A percentile compares a stretch with the other conserved stretches of the same genome.
Evolutionary conservation across 2,113 vertebrate species (phyloP).

Genomic region (Beaufortia kweichowensis): DNA sequence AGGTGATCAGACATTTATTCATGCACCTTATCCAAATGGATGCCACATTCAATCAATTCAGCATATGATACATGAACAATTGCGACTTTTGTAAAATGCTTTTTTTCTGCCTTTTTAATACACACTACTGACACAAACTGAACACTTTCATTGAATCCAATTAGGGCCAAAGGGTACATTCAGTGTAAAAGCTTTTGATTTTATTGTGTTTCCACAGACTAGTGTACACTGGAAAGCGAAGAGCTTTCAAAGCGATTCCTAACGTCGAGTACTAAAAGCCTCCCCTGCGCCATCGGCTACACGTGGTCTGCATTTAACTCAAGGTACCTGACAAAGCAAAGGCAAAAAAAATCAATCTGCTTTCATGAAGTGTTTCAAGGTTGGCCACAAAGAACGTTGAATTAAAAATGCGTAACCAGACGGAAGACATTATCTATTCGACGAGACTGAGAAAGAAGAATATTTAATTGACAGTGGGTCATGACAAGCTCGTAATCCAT

Average conservation of each 20-base stretch:
- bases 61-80: slow-evolving; percentile 21
- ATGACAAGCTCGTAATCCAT: background rate
- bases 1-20: slow-evolving; percentile 38
- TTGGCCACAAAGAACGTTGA: slow-evolving; percentile 22
- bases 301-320: slow-evolving; percentile 4
- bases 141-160: slow-evolving; percentile 42
- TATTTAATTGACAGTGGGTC: background rate
- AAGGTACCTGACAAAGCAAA: slow-evolving; percentile 26
- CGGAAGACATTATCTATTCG: slow-evolving; percentile 18
- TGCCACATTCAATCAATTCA: slow-evolving; percentile 37
- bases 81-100: slow-evolving; percentile 10
- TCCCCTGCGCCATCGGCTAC: background rate
- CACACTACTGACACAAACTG: slow-evolving; percentile 39
- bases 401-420: background rate
- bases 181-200: slow-evolving; percentile 7
- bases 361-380: slow-evolving; percentile 32
- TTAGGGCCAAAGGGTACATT: slow-evolving; percentile 52
- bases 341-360: slow-evolving; percentile 12
- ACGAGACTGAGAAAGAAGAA: background rate
- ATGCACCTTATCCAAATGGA: slow-evolving; percentile 46
- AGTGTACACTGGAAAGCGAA: slow-evolving; percentile 10
- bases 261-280: slow-evolving; percentile 28
- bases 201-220: slow-evolving; percentile 18
- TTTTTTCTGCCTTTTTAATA: slow-evolving; percentile 6
- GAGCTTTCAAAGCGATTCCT: slow-evolving; percentile 26